phyloP scores from a whole-genome alignment of 2,797 vertebrate species.

The Takifugu rubripes region DNA sequence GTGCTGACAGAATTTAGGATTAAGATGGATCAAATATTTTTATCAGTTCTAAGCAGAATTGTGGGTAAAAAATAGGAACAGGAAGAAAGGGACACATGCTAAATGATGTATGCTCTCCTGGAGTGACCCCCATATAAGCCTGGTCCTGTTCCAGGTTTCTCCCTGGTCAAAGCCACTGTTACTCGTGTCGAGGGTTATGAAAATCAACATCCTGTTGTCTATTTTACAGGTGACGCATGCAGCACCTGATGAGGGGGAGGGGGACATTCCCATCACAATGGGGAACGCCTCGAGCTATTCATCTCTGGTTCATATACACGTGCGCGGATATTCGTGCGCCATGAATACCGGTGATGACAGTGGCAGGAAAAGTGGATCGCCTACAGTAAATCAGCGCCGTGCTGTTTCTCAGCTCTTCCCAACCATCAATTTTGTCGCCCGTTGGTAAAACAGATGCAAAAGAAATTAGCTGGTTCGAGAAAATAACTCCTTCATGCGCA shows the following conservation, averaged over 20 bases:
- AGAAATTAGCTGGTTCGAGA: conserved; percentile 30
- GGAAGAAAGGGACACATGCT: too few relatives aligned
- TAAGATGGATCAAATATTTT: too few relatives aligned
- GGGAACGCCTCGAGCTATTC: conserved; percentile 62
- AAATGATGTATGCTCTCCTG: too few relatives aligned
- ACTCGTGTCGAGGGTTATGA: too few relatives aligned
- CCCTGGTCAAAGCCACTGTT: too few relatives aligned
- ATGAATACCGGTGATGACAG: conserved; percentile 43
- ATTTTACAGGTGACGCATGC: conserved; percentile 2
- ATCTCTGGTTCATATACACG: conserved; percentile 41
- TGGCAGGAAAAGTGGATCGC: conserved; percentile 37
- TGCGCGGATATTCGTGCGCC: conserved; percentile 19
- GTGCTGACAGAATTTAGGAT: too few relatives aligned
- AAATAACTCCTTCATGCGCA: conserved; percentile 17
- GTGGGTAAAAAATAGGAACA: too few relatives aligned
- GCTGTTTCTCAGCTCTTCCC: conserved; percentile 13
- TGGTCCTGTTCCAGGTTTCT: too few relatives aligned
- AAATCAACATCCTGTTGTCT: neutral
- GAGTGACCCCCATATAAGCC: too few relatives aligned
- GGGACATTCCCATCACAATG: conserved; percentile 65
- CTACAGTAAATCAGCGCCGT: conserved; percentile 33
- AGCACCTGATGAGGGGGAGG: neutral
- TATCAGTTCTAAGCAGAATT: too few relatives aligned
- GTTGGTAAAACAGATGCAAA: conserved; percentile 25
- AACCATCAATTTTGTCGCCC: conserved; percentile 27